Conservation (phyloP, 1,140 invertebrate genomes). For the Drosophila cardini region DNA sequence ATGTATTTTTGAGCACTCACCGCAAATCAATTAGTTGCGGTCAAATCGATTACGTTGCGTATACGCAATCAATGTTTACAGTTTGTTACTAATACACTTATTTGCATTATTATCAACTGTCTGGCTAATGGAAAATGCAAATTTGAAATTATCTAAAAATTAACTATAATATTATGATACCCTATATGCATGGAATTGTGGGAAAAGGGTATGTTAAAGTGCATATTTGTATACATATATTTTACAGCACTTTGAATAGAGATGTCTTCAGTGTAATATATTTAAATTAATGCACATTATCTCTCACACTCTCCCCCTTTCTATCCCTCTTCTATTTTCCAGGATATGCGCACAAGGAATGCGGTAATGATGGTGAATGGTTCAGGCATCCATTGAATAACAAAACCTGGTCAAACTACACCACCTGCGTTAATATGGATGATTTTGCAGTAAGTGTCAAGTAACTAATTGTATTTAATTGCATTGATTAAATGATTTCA, state of each 20-base stretch:
- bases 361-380: slow-evolving; percentile 87
- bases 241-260: not conserved
- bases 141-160: slow-evolving; percentile 27
- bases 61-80: slow-evolving; percentile 28
- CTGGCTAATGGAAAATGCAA: slow-evolving; percentile 29
- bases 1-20: not conserved
- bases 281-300: slow-evolving; percentile 13
- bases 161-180: slow-evolving; percentile 24
- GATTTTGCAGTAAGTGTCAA: slow-evolving; percentile 88
- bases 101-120: not conserved
- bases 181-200: not conserved
- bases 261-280: not conserved
- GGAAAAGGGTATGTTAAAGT: not conserved
- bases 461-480: slow-evolving; percentile 4
- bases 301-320: no score
- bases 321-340: slow-evolving; percentile 24
- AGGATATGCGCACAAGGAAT: slow-evolving; percentile 88
- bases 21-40: slow-evolving; percentile 38
- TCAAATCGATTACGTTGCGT: slow-evolving; percentile 29
- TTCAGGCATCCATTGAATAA: slow-evolving; percentile 87
- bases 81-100: slow-evolving; percentile 15
- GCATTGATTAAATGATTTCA: slow-evolving; percentile 35
- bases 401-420: slow-evolving; percentile 94
- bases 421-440: slow-evolving; percentile 92
- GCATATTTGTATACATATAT: no score